Evolutionary conservation across 2,888 invertebrate species (phyloP), one percentile per base, ranked within the genome.

Genomic region (Sipha maydis): DNA sequence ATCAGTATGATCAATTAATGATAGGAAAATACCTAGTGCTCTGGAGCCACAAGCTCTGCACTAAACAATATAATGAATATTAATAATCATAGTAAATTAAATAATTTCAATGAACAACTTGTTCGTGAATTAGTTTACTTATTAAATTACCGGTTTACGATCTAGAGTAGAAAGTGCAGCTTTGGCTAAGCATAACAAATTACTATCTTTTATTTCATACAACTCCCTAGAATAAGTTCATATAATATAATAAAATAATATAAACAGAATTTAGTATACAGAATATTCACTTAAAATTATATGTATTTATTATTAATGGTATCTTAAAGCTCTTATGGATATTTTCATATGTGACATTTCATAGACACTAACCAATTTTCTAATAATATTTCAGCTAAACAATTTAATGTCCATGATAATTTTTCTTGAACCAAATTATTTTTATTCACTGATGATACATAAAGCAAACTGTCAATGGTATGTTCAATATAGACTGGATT

Each of bases 141-240:
- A 54, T 83, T n/a, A 48, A 41, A 82, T 82, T 88, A 88, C 88
- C 67, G 61, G 82, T 88, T 88, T 88, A 67, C 75, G 88, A n/a
- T 88, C 75, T 1, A 88, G 73, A 25, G 88, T 88, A 31, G 88
- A 88, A 48, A 82, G 41, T 21, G 88, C 73, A 67, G 75, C 82
- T 67, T 75, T 75, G 11, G 54, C 67, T 7, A 88, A 67, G 14
- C 71, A 38, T 41, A 88, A 67, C 61, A 88, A 82, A 82, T 82
- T 88, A n/a, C 4, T 4, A 41, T 88, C 48, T 76, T 82, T 80
- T 61, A 88, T 67, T 82, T 88, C 80, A 82, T 88, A 88, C 28
- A 75, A 82, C 38, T 82, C 31, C 88, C 88, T 88, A 82, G 41
- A 88, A 88, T 31, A 67, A 61, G 21, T n/a, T 61, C 14, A 41